Conservation (phyloP, 1,140 invertebrate genomes). For the Eriocheir sinensis region DNA sequence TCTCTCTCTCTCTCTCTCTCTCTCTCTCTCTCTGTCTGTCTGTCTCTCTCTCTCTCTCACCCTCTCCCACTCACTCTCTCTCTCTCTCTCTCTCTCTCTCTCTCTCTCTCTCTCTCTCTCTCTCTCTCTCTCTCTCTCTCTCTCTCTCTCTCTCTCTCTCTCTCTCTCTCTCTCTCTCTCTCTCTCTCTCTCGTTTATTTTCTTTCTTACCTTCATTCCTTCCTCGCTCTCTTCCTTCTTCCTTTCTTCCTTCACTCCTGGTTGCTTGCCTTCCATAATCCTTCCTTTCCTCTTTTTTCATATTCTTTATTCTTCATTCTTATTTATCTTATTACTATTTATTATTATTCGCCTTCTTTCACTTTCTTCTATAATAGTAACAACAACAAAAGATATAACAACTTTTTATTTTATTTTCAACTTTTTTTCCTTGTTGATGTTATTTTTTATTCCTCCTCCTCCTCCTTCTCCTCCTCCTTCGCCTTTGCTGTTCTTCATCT, state of each 20-base stretch:
- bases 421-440: too few species aligned
- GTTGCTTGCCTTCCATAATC: neutral
- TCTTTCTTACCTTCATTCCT: neutral
- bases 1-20: neutral
- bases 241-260: neutral
- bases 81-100: conserved; percentile 37
- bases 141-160: too few species aligned
- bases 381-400: too few species aligned
- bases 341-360: neutral
- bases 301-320: neutral
- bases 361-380: too few species aligned
- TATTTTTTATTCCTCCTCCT: too few species aligned
- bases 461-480: too few species aligned
- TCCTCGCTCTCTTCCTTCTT: neutral
- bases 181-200: neutral
- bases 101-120: too few species aligned
- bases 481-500: too few species aligned
- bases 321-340: too few species aligned
- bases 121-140: too few species aligned
- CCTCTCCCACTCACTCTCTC: neutral
- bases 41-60: conserved; percentile 37
- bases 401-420: too few species aligned
- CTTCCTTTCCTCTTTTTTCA: neutral
- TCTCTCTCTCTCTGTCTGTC: conserved; percentile 23
- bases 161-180: too few species aligned